Evolutionary conservation across 2,888 invertebrate genomes (phyloP).

Genomic region (Frankliniella fusca): DNA sequence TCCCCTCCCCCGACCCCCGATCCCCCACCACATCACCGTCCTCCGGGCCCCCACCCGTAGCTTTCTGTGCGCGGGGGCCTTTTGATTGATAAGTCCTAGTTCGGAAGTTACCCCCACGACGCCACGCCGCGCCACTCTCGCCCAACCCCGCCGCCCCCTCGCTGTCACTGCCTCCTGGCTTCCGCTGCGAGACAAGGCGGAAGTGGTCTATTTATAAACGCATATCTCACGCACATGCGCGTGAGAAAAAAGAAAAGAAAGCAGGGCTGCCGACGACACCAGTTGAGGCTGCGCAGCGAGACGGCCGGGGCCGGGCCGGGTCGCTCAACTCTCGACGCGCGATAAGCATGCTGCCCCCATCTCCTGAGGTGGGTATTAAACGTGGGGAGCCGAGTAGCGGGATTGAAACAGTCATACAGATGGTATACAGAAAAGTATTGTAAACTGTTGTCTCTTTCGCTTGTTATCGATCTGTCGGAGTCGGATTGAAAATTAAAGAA

Average conservation of each 20-base stretch:
- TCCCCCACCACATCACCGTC: no score
- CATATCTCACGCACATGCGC: not conserved
- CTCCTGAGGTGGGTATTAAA: no score
- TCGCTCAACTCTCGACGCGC: not conserved
- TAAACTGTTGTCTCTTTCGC: no score
- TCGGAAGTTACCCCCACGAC: not conserved
- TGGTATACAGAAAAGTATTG: no score
- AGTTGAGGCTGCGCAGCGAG: not conserved
- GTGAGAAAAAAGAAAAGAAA: no score
- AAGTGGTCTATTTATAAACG: slow-evolving; percentile 26
- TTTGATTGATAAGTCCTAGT: slow-evolving; percentile 20
- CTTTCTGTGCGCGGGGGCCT: not conserved
- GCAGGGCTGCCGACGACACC: not conserved
- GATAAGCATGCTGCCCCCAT: not conserved
- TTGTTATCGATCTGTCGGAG: no score
- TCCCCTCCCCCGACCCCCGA: no score
- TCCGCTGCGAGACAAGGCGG: not conserved
- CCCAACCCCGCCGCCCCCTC: not conserved
- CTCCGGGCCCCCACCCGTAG: not conserved
- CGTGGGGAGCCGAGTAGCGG: not conserved
- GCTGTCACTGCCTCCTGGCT: not conserved
- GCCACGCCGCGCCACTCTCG: not conserved
- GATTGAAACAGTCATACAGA: not conserved
- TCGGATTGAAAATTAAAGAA: no score
- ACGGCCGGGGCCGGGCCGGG: no score